A percentile compares a stretch with the other conserved stretches of the same genome.
These are phyloP conservation scores for Rhabditoides inermis DNA, from an alignment of 2,888 invertebrate genomes.

Conservation along the genomic window DNA sequence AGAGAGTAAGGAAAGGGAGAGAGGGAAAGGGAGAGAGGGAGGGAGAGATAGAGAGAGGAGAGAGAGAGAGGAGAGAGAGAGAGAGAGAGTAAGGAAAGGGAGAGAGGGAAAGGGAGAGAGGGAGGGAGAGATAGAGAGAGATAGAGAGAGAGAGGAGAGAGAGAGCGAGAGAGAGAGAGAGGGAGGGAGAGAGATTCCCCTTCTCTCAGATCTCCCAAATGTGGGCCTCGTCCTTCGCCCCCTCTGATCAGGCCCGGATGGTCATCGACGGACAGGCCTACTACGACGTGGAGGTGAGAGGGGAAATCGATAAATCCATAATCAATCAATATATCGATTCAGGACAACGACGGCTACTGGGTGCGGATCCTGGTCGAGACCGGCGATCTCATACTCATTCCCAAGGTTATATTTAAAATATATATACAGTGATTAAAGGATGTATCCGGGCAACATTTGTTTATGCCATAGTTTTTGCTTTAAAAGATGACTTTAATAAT, in stretches of 20 bases:
- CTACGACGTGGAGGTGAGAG: too few relatives aligned
- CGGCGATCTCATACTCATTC: conserved; percentile 84
- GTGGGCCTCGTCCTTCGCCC: not conserved
- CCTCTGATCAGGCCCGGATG: not conserved
- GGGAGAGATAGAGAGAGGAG: not conserved
- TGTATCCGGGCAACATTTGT: too few relatives aligned
- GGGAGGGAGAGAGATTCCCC: conserved; percentile 1
- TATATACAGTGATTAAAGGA: too few relatives aligned
- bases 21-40: conserved; percentile 1
- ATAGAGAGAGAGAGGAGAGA: conserved; percentile 5
- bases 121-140: conserved; percentile 5
- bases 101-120: conserved; percentile 7
- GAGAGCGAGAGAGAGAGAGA: conserved; percentile 7
- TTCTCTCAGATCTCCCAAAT: not conserved
- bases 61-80: conserved; percentile 1
- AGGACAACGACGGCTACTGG: conserved; percentile 82
- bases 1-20: not conserved
- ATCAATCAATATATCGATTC: too few relatives aligned
- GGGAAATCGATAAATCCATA: too few relatives aligned
- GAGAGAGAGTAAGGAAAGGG: conserved; percentile 4
- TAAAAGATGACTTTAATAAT: too few relatives aligned
- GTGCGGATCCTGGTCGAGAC: conserved; percentile 74
- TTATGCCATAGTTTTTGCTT: too few relatives aligned
- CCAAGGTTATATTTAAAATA: too few relatives aligned
- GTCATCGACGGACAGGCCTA: conserved; percentile 1